Base-by-base conservation (phyloP, 2,888 invertebrate species). In the Zhuqinia jingwanae region DNA sequence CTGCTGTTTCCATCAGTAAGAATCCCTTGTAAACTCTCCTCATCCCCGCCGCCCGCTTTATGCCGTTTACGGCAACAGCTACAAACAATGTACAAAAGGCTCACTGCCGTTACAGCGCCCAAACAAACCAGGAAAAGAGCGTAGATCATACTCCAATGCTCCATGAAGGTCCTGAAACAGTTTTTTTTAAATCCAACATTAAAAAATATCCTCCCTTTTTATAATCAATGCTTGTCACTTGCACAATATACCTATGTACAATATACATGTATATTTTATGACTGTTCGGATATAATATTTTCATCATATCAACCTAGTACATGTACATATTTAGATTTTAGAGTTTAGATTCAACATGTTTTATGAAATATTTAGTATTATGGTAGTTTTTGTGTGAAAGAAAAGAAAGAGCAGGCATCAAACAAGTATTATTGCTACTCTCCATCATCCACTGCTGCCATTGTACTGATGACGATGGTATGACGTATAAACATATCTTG, bases 1-100 rank as follows among this genome's bases (percentile, higher is more conserved):
- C 90, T 90, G 81, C 90, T 89, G 65, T 87, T 90, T 65, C 91
- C 91, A 84, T 91, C 91, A 42, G 79, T 89, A n/a, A 91, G 89
- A 45, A 91, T 91, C 68, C 90, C 91, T 87, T 91, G 91, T 63
- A 90, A 90, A 85, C 90, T 90, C 73, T 91, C 91, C 70, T 91
- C 91, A 85, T 91, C 91, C 47, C 87, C 90, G 17, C 89, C 91
- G 45, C 85, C 77, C 50, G 87, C 86, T 68, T 91, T 91, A 58
- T 90, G 79, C 78, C 89, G 84, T 88, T 90, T 91, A 15, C 91
- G 90, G 78, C 91, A 91, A 65, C 89, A 91, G 80, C 90, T 90
- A 77, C 89, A 91, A 27, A 91, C 85, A 60, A 91, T 86, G 86
- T 90, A 91, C 20, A 89, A 85, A 30, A 91, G 83, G 76, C 90